These are phyloP conservation scores for Neelides sp. DNA, from an alignment of 1,140 invertebrate genomes.

Conservation along the genomic window DNA sequence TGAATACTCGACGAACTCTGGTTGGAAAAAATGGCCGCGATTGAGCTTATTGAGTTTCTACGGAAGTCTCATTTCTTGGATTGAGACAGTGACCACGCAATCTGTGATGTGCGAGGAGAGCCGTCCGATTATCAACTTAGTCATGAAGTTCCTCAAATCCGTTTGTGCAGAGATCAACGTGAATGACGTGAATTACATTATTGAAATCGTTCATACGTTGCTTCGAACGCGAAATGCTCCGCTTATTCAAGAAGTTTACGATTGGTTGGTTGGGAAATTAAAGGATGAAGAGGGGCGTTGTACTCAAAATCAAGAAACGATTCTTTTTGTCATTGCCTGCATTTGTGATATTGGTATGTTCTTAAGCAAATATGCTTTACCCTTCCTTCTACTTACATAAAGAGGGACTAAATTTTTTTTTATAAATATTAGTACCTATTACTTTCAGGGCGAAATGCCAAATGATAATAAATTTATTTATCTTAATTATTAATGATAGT, in stretches of 20 bases:
- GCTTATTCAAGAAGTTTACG: conserved; percentile 21
- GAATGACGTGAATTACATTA: no score
- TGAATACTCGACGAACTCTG: background rate
- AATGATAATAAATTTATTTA: no score
- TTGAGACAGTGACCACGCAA: conserved; percentile 1
- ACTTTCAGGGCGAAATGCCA: no score
- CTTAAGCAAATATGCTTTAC: background rate
- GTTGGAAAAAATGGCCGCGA: conserved; percentile 11
- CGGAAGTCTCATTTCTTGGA: background rate
- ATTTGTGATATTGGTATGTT: conserved; percentile 23
- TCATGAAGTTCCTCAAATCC: conserved; percentile 14
- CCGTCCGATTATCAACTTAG: conserved; percentile 1
- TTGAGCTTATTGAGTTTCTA: conserved; percentile 5
- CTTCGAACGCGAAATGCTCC: conserved; percentile 19
- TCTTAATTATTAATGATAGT: no score
- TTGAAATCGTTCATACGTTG: conserved; percentile 13
- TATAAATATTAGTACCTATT: no score
- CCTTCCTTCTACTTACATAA: background rate
- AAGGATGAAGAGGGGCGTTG: background rate
- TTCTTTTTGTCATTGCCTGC: conserved; percentile 14
- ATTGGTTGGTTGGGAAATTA: conserved; percentile 15
- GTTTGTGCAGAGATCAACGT: no score
- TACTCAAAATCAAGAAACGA: background rate
- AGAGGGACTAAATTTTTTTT: no score
- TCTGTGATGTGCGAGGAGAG: conserved; percentile 11